phyloP scores from a whole-genome alignment of 2,888 invertebrate species.

The Gonocerus acuteangulatus region DNA sequence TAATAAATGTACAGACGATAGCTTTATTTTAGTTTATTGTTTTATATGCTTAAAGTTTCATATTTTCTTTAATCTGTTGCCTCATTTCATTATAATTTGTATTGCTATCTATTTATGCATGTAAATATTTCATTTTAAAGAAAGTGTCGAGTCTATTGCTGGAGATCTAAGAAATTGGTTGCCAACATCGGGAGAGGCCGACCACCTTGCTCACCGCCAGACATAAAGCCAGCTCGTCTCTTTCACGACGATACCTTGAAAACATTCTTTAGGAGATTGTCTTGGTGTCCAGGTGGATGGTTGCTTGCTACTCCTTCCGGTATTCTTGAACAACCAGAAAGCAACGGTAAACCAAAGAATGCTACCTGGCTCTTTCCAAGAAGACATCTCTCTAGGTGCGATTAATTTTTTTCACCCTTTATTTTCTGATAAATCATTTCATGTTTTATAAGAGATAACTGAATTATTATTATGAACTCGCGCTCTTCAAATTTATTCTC shows the following conservation, averaged over 20 bases:
- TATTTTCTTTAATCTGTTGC: too few species aligned
- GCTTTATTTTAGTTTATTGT: too few species aligned
- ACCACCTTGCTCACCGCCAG: constrained; percentile 44
- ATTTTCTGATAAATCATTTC: background rate
- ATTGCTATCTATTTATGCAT: too few species aligned
- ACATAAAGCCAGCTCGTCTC: constrained; percentile 57
- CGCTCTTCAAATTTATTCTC: too few species aligned
- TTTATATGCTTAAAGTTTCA: too few species aligned
- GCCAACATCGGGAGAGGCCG: constrained; percentile 49
- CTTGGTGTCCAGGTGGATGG: constrained; percentile 87
- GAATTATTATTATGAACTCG: background rate
- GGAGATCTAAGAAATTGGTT: constrained; percentile 54
- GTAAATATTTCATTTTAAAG: constrained; percentile 31
- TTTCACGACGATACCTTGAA: constrained; percentile 90
- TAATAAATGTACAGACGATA: too few species aligned
- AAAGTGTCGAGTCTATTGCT: constrained; percentile 37
- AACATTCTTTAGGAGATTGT: constrained; percentile 83
- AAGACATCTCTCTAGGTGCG: constrained; percentile 45
- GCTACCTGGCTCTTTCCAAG: constrained; percentile 54
- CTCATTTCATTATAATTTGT: too few species aligned
- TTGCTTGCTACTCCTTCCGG: constrained; percentile 88
- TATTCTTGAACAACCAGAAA: constrained; percentile 59
- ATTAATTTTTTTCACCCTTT: too few species aligned
- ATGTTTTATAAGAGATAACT: constrained; percentile 10
- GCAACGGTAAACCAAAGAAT: constrained; percentile 51